Evolutionary conservation across 2,113 vertebrate species (phyloP).

Genomic region (Scatophagus argus): DNA sequence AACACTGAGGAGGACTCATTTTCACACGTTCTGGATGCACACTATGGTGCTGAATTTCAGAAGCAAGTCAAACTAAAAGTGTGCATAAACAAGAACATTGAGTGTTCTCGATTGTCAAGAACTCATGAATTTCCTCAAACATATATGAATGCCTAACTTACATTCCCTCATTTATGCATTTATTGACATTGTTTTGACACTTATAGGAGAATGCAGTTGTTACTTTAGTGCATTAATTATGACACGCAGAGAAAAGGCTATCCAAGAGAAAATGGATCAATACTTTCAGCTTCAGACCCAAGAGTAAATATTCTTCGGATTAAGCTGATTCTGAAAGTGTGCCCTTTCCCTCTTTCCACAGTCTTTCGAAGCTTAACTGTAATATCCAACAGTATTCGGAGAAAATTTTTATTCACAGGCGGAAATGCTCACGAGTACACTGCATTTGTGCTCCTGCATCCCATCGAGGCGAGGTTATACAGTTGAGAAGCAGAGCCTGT

Average conservation of each 20-base stretch:
- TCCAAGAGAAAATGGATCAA: conserved; percentile 14
- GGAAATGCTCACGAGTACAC: background rate
- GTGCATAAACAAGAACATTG: background rate
- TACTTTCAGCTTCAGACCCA: conserved; percentile 6
- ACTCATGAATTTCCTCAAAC: background rate
- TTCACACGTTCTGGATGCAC: conserved; percentile 28
- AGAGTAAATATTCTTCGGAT: conserved; percentile 10
- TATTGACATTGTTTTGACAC: background rate
- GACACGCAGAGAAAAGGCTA: background rate
- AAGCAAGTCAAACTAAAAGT: background rate
- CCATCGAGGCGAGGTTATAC: background rate
- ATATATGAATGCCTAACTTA: background rate
- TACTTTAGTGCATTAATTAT: background rate
- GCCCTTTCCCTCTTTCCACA: background rate
- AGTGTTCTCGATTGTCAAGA: background rate
- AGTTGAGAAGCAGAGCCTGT: conserved; percentile 32
- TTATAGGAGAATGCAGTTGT: background rate
- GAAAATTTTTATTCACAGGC: background rate
- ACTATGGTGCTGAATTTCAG: background rate
- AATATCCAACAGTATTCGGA: background rate
- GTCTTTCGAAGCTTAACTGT: background rate
- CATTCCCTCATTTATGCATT: background rate
- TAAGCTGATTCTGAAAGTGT: background rate
- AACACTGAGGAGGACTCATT: conserved; percentile 3
- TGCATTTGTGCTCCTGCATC: conserved; percentile 3